Conservation (phyloP, 2,888 invertebrate genomes). For the Epiblema foenella region DNA sequence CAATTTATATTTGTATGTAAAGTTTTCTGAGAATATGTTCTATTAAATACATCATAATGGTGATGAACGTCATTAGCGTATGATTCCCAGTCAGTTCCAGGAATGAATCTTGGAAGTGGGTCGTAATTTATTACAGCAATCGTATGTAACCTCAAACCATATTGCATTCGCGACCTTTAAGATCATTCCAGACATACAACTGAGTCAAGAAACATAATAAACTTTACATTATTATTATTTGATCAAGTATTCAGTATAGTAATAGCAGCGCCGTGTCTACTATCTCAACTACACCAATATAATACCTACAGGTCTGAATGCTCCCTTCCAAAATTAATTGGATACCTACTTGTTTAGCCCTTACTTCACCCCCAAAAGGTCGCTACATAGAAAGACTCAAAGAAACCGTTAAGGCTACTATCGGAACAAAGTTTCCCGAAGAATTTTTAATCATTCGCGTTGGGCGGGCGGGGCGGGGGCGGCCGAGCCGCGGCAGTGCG, state of each 20-base stretch:
- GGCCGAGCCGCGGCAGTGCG: constrained; percentile 81
- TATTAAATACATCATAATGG: constrained; percentile 13
- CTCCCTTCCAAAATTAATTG: background rate
- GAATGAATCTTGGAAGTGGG: constrained; percentile 25
- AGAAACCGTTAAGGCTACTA: constrained; percentile 28
- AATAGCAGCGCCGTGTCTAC: background rate
- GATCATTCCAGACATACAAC: background rate
- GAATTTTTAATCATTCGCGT: constrained; percentile 77
- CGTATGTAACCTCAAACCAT: constrained; percentile 21
- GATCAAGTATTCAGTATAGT: background rate
- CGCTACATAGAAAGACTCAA: constrained; percentile 21
- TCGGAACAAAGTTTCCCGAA: constrained; percentile 65
- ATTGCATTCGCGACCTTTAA: constrained; percentile 1
- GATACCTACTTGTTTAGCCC: constrained; percentile 2
- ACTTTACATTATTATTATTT: background rate
- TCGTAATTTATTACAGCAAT: constrained; percentile 25
- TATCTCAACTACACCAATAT: background rate
- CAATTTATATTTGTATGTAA: background rate
- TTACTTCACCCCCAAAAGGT: constrained; percentile 26
- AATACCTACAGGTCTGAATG: background rate
- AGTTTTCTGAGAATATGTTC: background rate
- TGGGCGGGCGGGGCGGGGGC: constrained; percentile 57
- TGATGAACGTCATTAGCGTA: constrained; percentile 19
- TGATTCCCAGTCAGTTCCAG: constrained; percentile 22
- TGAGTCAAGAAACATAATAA: background rate